Base-by-base conservation (phyloP, 1,140 invertebrate genomes). In the Laupala kohalensis region DNA sequence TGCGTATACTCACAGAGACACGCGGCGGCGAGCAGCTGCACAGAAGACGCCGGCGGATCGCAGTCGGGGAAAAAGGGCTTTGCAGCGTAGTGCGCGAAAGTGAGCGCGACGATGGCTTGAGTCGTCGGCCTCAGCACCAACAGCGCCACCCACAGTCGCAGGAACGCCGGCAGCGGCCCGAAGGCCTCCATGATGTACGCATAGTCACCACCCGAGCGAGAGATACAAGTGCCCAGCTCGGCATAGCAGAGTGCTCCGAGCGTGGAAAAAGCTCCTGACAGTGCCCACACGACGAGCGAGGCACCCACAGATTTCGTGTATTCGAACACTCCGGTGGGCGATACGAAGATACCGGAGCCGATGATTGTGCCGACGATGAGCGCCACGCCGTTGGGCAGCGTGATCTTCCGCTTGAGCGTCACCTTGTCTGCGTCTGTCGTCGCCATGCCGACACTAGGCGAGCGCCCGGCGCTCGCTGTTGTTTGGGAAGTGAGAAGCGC, bases 321-420 rank as follows among this genome's bases (percentile, higher is more conserved):
- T 13, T 77, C 67, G 76, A 87, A 89, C 24, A 92, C 90, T 70
- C 87, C 88, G 30, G 88, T 87, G 5, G 92, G 92, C 25, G 90
- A 88, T 74, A 94, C 88, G 78, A 94, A 94, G 73, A 93, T 92
- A 67, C 92, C 92, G 37, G 90, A 92, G 15, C 91, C 92, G 73
- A 93, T 91, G 76, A 93, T 93, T 91, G 90, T 91, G 6, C 92
- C 91, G 62, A 93, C 88, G 74, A 94, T 93, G 68, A 94, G 87
- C n/a, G 88, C 89, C n/a, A 93, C 89, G 65, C 92, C 93, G 81
- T 94, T 93, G 75, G 91, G 82, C 12, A 95, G 82, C 5, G 90
- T 93, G 74, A 95, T 90, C 82, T 91, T 92, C 66, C 91, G 83
- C 82, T 94, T 91, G 71, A 94, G 79, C 74, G 87, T 86, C 72